phyloP scores from a whole-genome alignment of 64 coral and sea anemone genomes.

The Astreopora myriophthalma region DNA sequence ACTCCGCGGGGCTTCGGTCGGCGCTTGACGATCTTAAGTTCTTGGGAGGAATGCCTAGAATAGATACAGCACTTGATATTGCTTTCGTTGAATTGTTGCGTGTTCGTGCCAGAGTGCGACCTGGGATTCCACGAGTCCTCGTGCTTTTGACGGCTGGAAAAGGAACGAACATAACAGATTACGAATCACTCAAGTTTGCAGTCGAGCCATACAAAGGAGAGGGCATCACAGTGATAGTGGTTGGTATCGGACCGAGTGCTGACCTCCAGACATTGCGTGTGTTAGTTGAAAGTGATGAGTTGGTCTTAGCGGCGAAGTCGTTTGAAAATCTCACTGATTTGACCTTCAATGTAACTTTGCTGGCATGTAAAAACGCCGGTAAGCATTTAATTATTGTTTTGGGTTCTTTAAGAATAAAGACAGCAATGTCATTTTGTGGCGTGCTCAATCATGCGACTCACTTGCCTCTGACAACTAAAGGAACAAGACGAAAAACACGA shows the following conservation, averaged over 20 bases:
- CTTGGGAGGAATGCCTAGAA: background rate
- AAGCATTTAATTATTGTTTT: background rate
- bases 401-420: too few relatives aligned
- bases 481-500: too few relatives aligned
- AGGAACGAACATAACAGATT: background rate
- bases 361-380: conserved; percentile 35
- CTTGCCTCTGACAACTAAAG: too few relatives aligned
- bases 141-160: conserved; percentile 32
- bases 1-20: background rate
- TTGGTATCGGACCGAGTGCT: conserved; percentile 57
- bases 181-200: conserved; percentile 36
- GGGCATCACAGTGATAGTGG: conserved; percentile 70
- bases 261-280: conserved; percentile 58
- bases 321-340: conserved; percentile 50
- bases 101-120: background rate
- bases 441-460: too few relatives aligned
- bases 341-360: background rate
- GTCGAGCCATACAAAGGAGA: conserved; percentile 33
- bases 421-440: too few relatives aligned
- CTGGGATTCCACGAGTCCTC: conserved; percentile 17
- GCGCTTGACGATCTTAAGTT: background rate
- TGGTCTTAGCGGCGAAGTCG: conserved; percentile 59
- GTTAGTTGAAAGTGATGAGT: conserved; percentile 65
- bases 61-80: conserved; percentile 16
- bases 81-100: conserved; percentile 12